Evolutionary conservation across 2,888 invertebrate species (phyloP), one percentile per base, ranked within the genome.

Genomic region (Hymenopus coronatus): DNA sequence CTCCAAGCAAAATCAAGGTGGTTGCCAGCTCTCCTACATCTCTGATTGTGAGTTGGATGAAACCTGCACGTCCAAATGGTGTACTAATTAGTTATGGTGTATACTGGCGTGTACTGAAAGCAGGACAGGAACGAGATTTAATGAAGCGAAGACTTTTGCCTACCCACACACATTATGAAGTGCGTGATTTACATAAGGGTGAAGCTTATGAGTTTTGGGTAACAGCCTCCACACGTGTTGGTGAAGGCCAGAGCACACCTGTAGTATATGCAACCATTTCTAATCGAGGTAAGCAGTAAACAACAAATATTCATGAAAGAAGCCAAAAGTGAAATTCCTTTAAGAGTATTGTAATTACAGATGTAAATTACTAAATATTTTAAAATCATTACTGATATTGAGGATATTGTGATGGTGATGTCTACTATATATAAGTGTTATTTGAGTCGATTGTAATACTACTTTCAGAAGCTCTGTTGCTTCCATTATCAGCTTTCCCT

Each of bases 221-320:
- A n/a, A 93, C 93, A 8, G 94, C 94, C 8, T 93, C 92, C 82
- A 94, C 94, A 0, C 91, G 92, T 86, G 92, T 93, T 89, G 94
- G 94, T 0, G 94, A 94, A 90, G 94, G 94, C 2, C 92, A 92
- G 87, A 92, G 92, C 89, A 93, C 93, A 1, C 91, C 92, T 30
- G 92, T 92, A 46, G 92, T 93, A 25, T 91, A 92, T 3, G 92
- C 92, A 27, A 92, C 92, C 20, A 92, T 93, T 28, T 82, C 86
- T 83, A 86, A 85, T 54, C 20, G 83, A 87, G 89, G 89, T 89
- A 85, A 3, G 20, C 6, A 70, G 20, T 25, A 70, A 70, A 2
- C 2, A 20, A 70, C 20, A 25, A 14, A 70, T 70, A 70, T 40
- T 1, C 40, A 1, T 40, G 40, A 40, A 40, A 40, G 40, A 40